phyloP scores from a whole-genome alignment of 2,113 vertebrate genomes.

The Prionailurus bengalensis region DNA sequence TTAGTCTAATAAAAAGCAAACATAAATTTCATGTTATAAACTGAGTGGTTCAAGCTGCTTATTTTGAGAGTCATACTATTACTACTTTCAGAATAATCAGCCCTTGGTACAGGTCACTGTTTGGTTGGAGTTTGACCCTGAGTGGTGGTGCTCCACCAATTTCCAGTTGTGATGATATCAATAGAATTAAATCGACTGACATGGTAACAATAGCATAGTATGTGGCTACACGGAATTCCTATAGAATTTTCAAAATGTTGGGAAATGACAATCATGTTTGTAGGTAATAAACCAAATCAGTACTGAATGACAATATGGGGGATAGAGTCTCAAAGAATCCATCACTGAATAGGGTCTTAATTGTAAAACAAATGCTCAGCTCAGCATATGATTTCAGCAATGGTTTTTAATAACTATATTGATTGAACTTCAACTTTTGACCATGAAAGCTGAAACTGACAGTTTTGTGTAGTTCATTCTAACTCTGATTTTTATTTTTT shows the following conservation, averaged over 20 bases:
- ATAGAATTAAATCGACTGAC: neutral
- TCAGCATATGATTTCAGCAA: neutral
- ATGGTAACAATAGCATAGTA: neutral
- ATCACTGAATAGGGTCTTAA: neutral
- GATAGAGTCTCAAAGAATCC: neutral
- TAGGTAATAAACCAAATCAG: neutral
- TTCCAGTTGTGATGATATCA: neutral
- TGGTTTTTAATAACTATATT: neutral
- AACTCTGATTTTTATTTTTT: constrained; percentile 23
- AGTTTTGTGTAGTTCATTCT: neutral
- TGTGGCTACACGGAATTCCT: neutral
- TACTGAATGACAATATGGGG: neutral
- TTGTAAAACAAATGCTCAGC: neutral
- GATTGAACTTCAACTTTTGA: constrained; percentile 52
- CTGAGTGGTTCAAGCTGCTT: neutral
- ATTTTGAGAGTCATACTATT: neutral
- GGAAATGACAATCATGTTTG: neutral
- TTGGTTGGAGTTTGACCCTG: neutral
- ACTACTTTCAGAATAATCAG: constrained; percentile 36
- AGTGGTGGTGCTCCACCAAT: neutral
- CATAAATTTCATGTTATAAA: neutral
- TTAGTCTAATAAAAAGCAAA: neutral
- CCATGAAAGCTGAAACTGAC: constrained; percentile 31
- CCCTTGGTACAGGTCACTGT: neutral
- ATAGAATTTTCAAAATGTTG: neutral